Evolutionary conservation across 1,140 invertebrate species (phyloP).

Genomic region (Parasteatoda tepidariorum): DNA sequence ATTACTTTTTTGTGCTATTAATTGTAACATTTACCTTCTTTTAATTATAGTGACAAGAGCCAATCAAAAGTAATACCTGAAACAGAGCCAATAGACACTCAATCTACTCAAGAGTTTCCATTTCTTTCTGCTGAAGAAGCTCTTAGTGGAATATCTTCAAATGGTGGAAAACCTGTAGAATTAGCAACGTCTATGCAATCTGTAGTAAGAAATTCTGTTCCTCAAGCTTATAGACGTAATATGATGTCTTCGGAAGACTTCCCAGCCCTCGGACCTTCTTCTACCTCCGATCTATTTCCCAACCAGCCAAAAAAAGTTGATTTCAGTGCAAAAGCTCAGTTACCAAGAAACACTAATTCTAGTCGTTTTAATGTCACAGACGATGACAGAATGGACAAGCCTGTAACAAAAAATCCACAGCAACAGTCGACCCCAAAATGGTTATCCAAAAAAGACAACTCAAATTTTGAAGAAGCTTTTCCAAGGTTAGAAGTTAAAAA

Average conservation of each 20-base stretch:
- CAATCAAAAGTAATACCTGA: not conserved
- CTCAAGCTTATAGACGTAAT: not conserved
- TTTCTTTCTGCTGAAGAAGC: slow-evolving; percentile 55
- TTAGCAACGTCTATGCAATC: slow-evolving; percentile 1
- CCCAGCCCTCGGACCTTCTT: slow-evolving; percentile 21
- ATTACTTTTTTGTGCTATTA: too few species aligned
- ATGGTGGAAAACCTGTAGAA: not conserved
- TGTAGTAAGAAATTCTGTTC: slow-evolving; percentile 1
- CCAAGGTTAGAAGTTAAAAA: slow-evolving; percentile 30
- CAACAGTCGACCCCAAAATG: too few species aligned
- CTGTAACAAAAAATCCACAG: not conserved
- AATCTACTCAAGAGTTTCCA: slow-evolving; percentile 44
- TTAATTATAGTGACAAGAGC: not conserved
- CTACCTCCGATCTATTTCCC: not conserved
- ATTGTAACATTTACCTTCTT: too few species aligned
- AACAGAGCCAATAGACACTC: slow-evolving; percentile 31
- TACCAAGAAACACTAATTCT: not conserved
- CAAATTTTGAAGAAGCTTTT: slow-evolving; percentile 47
- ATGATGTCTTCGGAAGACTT: slow-evolving; percentile 43
- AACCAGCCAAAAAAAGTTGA: slow-evolving; percentile 3
- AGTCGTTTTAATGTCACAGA: not conserved
- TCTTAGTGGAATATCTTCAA: not conserved
- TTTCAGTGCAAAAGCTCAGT: not conserved
- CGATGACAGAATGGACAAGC: not conserved
- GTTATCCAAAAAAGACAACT: slow-evolving; percentile 9